Conservation (phyloP, 2,113 vertebrate species). For the Xyrauchen texanus region DNA sequence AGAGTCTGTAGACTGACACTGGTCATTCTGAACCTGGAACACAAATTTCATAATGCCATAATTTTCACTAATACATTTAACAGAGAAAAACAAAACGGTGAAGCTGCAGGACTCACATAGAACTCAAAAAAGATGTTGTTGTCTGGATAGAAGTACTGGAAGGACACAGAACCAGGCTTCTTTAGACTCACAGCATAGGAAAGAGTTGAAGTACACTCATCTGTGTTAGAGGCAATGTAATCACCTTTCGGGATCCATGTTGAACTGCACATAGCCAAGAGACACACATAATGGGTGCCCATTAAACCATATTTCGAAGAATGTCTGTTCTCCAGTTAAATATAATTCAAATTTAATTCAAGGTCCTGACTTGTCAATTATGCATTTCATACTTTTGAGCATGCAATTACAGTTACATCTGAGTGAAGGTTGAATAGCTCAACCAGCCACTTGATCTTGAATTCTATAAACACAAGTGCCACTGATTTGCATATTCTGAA, state of each 20-base stretch:
- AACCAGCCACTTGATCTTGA: too few relatives aligned
- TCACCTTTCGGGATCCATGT: constrained; percentile 87
- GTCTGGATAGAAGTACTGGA: constrained; percentile 93
- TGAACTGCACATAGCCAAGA: constrained; percentile 74
- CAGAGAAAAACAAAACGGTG: too few relatives aligned
- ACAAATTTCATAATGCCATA: background rate
- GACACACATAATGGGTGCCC: background rate
- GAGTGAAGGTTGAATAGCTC: background rate
- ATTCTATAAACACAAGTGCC: too few relatives aligned
- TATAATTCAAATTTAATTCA: constrained; percentile 1
- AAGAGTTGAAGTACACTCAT: constrained; percentile 90
- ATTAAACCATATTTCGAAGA: background rate
- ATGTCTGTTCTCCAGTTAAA: background rate
- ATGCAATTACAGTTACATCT: background rate
- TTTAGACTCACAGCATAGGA: constrained; percentile 89
- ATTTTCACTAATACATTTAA: too few relatives aligned
- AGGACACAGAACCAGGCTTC: constrained; percentile 82
- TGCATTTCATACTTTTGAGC: background rate
- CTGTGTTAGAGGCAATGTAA: constrained; percentile 88
- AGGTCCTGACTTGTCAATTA: constrained; percentile 16
- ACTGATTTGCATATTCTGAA: too few relatives aligned
- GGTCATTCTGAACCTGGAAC: constrained; percentile 90
- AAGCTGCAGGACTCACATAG: constrained; percentile 77
- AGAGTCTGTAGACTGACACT: constrained; percentile 87
- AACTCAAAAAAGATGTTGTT: constrained; percentile 92